Evolutionary conservation across 2,888 invertebrate genomes (phyloP).

Genomic region (Chaitophorus viminalis): DNA sequence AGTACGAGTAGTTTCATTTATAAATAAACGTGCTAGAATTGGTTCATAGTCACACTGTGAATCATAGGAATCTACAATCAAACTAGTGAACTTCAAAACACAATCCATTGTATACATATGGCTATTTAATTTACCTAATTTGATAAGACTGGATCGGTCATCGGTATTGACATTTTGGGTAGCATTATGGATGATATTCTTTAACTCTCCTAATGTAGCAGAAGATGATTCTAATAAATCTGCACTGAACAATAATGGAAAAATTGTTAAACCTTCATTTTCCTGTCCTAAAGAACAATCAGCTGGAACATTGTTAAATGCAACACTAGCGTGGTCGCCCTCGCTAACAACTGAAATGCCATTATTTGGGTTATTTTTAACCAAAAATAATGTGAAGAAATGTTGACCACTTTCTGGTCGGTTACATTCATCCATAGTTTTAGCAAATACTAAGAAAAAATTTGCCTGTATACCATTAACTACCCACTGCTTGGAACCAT

Average conservation of each 20-base stretch:
- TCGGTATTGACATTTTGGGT: background rate
- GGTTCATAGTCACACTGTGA: conserved; percentile 40
- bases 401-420: conserved; percentile 28
- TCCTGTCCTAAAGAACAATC: conserved; percentile 43
- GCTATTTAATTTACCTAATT: conserved; percentile 42
- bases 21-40: conserved; percentile 47
- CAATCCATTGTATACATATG: conserved; percentile 46
- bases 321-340: background rate
- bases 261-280: conserved; percentile 27
- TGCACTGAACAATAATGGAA: conserved; percentile 5
- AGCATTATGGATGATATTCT: conserved; percentile 18
- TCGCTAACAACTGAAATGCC: conserved; percentile 5
- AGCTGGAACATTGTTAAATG: conserved; percentile 38
- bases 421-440: conserved; percentile 59
- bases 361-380: background rate
- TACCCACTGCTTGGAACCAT: conserved; percentile 55
- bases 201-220: conserved; percentile 45
- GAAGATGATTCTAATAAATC: conserved; percentile 49
- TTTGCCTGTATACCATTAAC: conserved; percentile 39
- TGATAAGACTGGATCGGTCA: conserved; percentile 9
- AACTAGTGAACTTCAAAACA: conserved; percentile 46
- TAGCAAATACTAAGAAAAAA: conserved; percentile 46
- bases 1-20: conserved; percentile 18
- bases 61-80: conserved; percentile 24
- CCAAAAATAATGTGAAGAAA: conserved; percentile 49